These are phyloP conservation scores for Hyla sarda DNA, from an alignment of 2,113 vertebrate species.

Conservation along the genomic window DNA sequence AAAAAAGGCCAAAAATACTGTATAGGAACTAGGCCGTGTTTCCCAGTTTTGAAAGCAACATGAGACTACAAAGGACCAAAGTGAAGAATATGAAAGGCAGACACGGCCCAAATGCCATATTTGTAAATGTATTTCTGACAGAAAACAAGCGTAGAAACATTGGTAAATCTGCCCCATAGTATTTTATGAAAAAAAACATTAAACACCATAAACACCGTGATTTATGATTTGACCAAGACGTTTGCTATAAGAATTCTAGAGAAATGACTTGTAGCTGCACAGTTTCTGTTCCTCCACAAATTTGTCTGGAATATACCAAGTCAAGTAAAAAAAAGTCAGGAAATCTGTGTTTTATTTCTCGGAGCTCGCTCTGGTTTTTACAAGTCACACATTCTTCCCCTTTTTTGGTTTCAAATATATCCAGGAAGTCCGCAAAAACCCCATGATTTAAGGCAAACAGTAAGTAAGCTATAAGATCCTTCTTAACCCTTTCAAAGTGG, in stretches of 20 bases:
- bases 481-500: not conserved
- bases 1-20: too few species aligned
- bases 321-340: not conserved
- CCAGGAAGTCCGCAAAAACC: not conserved
- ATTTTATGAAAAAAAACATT: not conserved
- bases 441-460: not conserved
- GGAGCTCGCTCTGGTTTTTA: not conserved
- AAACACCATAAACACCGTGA: too few species aligned
- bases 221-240: not conserved
- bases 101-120: too few species aligned
- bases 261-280: not conserved
- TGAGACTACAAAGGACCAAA: too few species aligned
- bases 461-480: not conserved
- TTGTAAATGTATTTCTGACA: too few species aligned
- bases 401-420: slow-evolving; percentile 10
- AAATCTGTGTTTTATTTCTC: not conserved
- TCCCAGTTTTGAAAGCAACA: too few species aligned
- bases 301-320: slow-evolving; percentile 3
- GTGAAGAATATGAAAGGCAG: too few species aligned
- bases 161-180: not conserved
- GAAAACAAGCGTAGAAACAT: too few species aligned
- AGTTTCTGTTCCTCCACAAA: not conserved
- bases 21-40: too few species aligned
- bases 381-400: slow-evolving; percentile 29
- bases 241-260: not conserved